Evolutionary conservation across 2,797 vertebrate genomes (phyloP).

Genomic region (Poecilia gillii): DNA sequence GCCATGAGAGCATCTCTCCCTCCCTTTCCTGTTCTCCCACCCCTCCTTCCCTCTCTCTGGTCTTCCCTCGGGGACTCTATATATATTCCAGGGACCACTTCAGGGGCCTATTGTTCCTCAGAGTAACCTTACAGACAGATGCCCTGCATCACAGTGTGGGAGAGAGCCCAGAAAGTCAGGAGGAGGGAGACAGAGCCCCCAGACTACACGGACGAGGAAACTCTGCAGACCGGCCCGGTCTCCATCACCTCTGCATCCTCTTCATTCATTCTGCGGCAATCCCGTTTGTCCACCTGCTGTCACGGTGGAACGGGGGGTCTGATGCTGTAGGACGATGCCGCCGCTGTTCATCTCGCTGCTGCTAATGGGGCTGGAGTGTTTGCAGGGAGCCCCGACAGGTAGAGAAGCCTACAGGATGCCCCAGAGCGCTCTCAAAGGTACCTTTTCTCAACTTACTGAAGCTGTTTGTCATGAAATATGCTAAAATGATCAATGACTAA

Average conservation of each 20-base stretch:
- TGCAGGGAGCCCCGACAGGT: conserved; percentile 75
- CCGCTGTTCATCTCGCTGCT: conserved; percentile 67
- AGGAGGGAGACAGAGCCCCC: conserved; percentile 66
- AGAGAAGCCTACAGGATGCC: conserved; percentile 90
- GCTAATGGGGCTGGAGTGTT: conserved; percentile 62
- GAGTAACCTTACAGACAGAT: conserved; percentile 81
- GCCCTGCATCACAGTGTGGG: conserved; percentile 71
- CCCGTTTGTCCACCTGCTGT: conserved; percentile 33
- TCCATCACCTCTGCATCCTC: conserved; percentile 43
- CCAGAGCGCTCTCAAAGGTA: conserved; percentile 86
- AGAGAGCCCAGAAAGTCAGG: conserved; percentile 63
- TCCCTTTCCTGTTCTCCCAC: conserved; percentile 60
- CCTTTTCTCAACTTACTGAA: background rate
- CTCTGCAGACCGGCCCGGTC: conserved; percentile 26
- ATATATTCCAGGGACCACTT: conserved; percentile 82
- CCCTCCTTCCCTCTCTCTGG: conserved; percentile 66
- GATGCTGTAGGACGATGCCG: conserved; percentile 76
- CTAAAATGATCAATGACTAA: background rate
- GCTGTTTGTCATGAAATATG: background rate
- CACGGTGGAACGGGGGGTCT: conserved; percentile 53
- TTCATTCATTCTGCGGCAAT: background rate
- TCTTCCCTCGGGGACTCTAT: conserved; percentile 82
- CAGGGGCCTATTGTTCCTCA: conserved; percentile 80
- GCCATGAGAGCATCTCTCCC: conserved; percentile 82
- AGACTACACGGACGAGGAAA: conserved; percentile 46